phyloP scores from a whole-genome alignment of 2,797 vertebrate genomes.

The Molothrus ater region DNA sequence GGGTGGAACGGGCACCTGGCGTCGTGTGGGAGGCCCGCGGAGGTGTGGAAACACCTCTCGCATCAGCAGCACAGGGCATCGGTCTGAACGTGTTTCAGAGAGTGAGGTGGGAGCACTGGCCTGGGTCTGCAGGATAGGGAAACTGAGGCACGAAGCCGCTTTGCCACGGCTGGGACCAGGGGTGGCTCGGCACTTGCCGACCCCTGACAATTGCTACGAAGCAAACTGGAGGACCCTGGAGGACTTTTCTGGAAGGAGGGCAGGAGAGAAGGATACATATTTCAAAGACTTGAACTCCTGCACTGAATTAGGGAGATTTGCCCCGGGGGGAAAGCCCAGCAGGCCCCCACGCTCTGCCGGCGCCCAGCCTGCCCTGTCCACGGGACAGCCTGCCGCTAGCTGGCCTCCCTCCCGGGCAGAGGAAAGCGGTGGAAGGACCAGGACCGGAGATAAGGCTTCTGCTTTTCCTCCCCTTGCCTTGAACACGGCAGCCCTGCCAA shows the following conservation, averaged over 20 bases:
- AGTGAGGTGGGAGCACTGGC: neutral
- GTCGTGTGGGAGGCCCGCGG: neutral
- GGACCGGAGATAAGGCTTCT: neutral
- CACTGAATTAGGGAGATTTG: neutral
- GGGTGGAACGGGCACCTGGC: accelerated
- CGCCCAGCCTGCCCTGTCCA: neutral
- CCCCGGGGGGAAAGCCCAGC: accelerated
- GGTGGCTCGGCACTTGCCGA: neutral
- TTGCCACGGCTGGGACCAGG: neutral
- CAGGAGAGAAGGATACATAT: neutral
- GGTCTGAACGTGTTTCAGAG: neutral
- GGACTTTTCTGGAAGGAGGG: neutral
- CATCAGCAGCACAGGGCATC: neutral
- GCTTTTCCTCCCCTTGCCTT: neutral
- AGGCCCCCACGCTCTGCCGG: neutral
- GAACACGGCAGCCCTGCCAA: slow-evolving; percentile 8
- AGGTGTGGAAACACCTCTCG: neutral
- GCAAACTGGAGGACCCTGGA: neutral
- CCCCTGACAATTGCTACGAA: neutral
- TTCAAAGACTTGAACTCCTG: neutral
- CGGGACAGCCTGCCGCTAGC: neutral
- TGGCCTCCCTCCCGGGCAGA: neutral
- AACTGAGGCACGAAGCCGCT: neutral
- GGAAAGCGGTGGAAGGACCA: neutral
- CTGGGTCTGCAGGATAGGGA: neutral